Base-by-base conservation (phyloP, 1,140 invertebrate genomes). In the Brachionus calyciflorus region DNA sequence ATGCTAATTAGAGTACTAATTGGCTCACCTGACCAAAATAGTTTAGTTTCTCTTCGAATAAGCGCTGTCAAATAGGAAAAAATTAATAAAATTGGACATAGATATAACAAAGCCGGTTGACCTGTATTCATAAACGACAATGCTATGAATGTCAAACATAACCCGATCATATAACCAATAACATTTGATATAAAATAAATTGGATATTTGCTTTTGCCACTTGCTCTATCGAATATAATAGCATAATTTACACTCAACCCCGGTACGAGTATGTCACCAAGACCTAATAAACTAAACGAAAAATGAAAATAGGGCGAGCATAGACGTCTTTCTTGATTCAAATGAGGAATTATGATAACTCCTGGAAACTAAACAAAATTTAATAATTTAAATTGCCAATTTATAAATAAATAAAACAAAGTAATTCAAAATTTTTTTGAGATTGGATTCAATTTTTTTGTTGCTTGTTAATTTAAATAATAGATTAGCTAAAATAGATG, bases 61-160 rank as follows among this genome's bases (percentile, higher is more conserved):
- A 82, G 60, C 4, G 84, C 86, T 14, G 85, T 76, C 3, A 84
- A 40, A 26, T 81, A 79, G 9, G 86, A 81, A 3, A 87, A 83
- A 17, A 88, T 79, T 5, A 89, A 79, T 9, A 85, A 86, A 65
- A 81, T 83, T 4, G 87, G 87, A 30, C 89, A 87, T 48, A 90
- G 82, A 81, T 90, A 90, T n/a, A 90, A 83, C n/a, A 90, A 83
- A 26, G 89, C 89, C 41, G 89, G 89, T 82, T 90, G 89, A 21
- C 88, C 88, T 19, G 81, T 83, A 44, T 84, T 80, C 87, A 88
- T 88, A 1, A 89, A 73, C 51, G 82, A 83, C 10, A 89, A 80
- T 3, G 86, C 88, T 2, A 87, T 77, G 80, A 88, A 89, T 7
- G 89, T 88, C 1, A 85, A 63, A 9, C 87, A 76, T 26, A 90